phyloP scores from a whole-genome alignment of 2,888 invertebrate genomes.

The Adelphocoris suturalis region DNA sequence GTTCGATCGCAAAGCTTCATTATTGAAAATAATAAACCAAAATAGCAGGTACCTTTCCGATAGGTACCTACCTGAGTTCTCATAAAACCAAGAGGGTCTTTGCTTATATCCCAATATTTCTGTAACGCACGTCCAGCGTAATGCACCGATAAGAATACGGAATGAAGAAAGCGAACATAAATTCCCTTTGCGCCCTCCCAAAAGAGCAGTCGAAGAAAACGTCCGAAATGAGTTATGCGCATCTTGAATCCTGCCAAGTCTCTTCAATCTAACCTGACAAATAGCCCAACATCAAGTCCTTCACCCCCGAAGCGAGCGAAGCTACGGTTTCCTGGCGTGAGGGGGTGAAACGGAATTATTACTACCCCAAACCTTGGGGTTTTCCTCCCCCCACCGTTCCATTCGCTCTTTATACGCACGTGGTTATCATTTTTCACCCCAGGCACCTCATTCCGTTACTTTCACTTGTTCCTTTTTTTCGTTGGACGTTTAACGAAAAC shows the following conservation, averaged over 20 bases:
- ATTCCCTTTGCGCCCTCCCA: not conserved
- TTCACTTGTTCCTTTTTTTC: slow-evolving; percentile 10
- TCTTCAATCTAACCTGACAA: slow-evolving; percentile 69
- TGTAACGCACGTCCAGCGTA: not conserved
- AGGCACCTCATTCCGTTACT: slow-evolving; percentile 42
- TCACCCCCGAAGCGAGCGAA: not conserved
- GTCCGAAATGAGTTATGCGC: slow-evolving; percentile 42
- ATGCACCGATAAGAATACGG: slow-evolving; percentile 5
- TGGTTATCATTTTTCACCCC: slow-evolving; percentile 61
- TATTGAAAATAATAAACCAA: too few relatives aligned
- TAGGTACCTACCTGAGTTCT: too few relatives aligned
- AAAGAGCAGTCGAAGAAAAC: not conserved
- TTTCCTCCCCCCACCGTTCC: slow-evolving; percentile 23
- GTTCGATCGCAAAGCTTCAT: too few relatives aligned
- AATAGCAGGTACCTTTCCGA: too few relatives aligned
- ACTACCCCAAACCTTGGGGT: slow-evolving; percentile 26
- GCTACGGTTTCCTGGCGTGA: not conserved
- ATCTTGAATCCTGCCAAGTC: slow-evolving; percentile 52
- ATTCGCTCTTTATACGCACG: slow-evolving; percentile 38
- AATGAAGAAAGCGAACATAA: slow-evolving; percentile 21
- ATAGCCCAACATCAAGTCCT: slow-evolving; percentile 48
- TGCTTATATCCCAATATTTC: not conserved
- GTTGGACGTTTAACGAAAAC: slow-evolving; percentile 1
- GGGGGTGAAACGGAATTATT: slow-evolving; percentile 43
- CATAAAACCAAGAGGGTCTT: too few relatives aligned